These are phyloP conservation scores for Epinotia bilunana DNA, from an alignment of 2,888 invertebrate species.

Conservation along the genomic window DNA sequence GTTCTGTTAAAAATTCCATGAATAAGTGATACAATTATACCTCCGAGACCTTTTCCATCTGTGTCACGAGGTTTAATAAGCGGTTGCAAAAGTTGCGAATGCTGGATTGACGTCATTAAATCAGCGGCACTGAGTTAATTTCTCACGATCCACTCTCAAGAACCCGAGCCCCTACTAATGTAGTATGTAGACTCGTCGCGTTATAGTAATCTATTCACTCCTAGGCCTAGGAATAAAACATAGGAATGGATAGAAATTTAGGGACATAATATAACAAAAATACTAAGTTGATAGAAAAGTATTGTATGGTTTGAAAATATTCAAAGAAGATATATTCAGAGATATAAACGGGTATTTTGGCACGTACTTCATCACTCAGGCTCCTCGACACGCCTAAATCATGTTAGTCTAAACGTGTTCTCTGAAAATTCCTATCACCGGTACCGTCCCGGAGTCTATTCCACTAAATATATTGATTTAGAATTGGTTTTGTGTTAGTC, in stretches of 20 bases:
- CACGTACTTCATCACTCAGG: neutral
- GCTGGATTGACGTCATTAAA: constrained; percentile 46
- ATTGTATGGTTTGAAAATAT: neutral
- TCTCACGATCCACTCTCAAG: constrained; percentile 65
- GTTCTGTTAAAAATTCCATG: neutral
- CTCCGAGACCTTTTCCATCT: constrained; percentile 23
- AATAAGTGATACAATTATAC: constrained; percentile 1
- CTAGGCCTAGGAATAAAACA: neutral
- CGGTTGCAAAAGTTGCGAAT: constrained; percentile 34
- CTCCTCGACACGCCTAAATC: neutral
- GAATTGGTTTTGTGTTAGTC: neutral
- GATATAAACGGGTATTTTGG: neutral
- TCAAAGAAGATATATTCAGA: neutral
- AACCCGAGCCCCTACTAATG: constrained; percentile 16
- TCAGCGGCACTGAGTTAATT: constrained; percentile 52
- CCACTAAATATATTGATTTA: neutral
- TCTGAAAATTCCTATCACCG: neutral
- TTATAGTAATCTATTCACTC: constrained; percentile 4
- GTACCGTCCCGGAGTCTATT: neutral
- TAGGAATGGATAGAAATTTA: neutral
- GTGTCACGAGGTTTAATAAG: constrained; percentile 37
- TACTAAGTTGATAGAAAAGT: neutral
- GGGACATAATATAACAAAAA: neutral
- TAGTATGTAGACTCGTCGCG: neutral
- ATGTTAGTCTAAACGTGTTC: neutral